Base-by-base conservation (phyloP, 2,113 vertebrate species). In the Zootoca vivipara region DNA sequence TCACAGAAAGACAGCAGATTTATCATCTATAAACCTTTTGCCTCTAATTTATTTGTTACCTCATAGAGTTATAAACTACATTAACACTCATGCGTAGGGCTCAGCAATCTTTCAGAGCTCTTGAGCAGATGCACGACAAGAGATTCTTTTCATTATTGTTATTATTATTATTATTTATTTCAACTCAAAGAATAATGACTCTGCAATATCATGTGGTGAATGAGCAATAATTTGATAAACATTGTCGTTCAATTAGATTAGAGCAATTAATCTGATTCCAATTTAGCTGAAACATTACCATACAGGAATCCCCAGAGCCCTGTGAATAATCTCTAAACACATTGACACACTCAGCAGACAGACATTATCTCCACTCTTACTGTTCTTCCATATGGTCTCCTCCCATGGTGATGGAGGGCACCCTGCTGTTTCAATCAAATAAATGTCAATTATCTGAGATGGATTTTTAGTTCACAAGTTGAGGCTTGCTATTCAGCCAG, bases 371-470 rank as follows among this genome's bases (percentile, higher is more conserved):
- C 90, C 94, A 94, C 96, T 96, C 96, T 93, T 94, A 97, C 96
- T 97, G 96, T 96, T 97, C 95, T 96, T 98, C 97, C 97, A 98
- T 98, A 98, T 98, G 97, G 96, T 97, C 96, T 96, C 95, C 94
- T 97, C 97, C 97, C 95, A 96, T 96, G 97, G 97, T 97, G 95
- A 96, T 96, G 96, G 95, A 96, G 96, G 95, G 95, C 96, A 96
- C 97, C 98, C 97, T 97, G 97, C 97, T 98, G 97, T 96, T 98
- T 97, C 96, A 97, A 97, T 98, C 97, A 98, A 97, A 98, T 98
- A 97, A 98, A 98, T 97, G 97, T 98, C 97, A 98, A 97, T 98
- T 98, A 98, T 97, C 96, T 94, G 96, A 97, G 97, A 98, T 97
- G 96, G 97, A 98, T 97, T 97, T 88, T 97, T 96, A 95, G 96